Percentiles rank a stretch among this genome's conserved stretches.
These are phyloP conservation scores for Catalaphyllia jardinei DNA, from an alignment of 64 coral and sea anemone genomes.

Conservation along the genomic window DNA sequence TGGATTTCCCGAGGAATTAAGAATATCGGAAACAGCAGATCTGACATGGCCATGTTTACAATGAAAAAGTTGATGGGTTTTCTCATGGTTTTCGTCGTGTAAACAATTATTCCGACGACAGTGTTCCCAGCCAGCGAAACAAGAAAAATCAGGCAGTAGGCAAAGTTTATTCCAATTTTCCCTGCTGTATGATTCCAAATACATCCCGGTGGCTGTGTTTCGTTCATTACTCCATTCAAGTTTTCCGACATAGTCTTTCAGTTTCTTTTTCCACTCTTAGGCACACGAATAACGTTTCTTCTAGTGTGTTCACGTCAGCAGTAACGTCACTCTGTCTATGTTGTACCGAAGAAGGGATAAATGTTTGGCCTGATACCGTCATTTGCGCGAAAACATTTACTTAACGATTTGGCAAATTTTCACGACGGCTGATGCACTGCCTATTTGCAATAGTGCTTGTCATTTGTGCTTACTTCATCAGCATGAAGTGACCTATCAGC, in stretches of 20 bases:
- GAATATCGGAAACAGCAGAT: neutral
- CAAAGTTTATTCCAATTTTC: neutral
- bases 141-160: neutral
- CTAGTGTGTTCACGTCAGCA: too few relatives aligned
- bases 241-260: neutral
- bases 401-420: too few relatives aligned
- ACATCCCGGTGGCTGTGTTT: neutral
- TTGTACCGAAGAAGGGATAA: too few relatives aligned
- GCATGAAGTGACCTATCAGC: too few relatives aligned
- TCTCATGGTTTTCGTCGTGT: neutral
- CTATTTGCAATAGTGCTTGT: too few relatives aligned
- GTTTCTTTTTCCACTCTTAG: neutral
- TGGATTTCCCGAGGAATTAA: neutral
- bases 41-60: conserved; percentile 1
- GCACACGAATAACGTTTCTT: too few relatives aligned
- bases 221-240: neutral
- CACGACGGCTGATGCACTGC: too few relatives aligned
- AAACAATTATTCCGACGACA: neutral
- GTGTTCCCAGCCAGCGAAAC: neutral
- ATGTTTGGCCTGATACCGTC: too few relatives aligned
- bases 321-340: too few relatives aligned
- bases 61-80: neutral
- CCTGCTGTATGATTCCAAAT: neutral
- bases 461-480: too few relatives aligned
- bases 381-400: too few relatives aligned